A percentile compares a stretch with the other conserved stretches of the same genome.
These are phyloP conservation scores for Heterotis niloticus DNA, from an alignment of 2,113 vertebrate genomes.

Conservation along the genomic window DNA sequence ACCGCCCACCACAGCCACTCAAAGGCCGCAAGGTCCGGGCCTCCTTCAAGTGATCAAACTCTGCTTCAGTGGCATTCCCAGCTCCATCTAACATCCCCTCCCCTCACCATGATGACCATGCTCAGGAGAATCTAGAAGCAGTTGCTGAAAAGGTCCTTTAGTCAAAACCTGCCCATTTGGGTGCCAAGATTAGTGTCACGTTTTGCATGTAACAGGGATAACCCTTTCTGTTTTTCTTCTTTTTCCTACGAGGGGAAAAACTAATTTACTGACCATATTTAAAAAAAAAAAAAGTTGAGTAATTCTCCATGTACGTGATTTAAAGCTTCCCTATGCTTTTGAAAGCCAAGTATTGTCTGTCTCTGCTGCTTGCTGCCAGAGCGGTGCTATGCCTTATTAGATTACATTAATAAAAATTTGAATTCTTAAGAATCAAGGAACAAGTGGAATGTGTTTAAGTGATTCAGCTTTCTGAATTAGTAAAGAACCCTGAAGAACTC, in stretches of 20 bases:
- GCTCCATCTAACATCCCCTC: not conserved
- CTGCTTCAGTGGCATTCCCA: not conserved
- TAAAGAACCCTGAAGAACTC: not conserved
- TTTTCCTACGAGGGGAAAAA: too few relatives aligned
- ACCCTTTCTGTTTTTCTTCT: too few relatives aligned
- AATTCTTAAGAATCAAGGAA: not conserved
- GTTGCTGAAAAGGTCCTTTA: not conserved
- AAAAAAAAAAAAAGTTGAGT: too few relatives aligned
- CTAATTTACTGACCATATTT: too few relatives aligned
- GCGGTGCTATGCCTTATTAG: not conserved
- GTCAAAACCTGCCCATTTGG: too few relatives aligned
- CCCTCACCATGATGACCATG: not conserved
- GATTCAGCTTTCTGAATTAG: not conserved
- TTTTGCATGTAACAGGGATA: too few relatives aligned
- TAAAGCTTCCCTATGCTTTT: too few relatives aligned
- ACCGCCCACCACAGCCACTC: constrained; percentile 80
- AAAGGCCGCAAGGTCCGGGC: constrained; percentile 74
- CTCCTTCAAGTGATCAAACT: constrained; percentile 60
- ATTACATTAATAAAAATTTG: not conserved
- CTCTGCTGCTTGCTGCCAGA: not conserved
- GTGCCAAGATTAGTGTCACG: too few relatives aligned
- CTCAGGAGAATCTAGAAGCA: not conserved
- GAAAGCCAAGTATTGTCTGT: too few relatives aligned
- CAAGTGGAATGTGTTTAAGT: not conserved
- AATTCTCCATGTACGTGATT: too few relatives aligned